A percentile compares a stretch with the other conserved stretches of the same genome.
phyloP scores from a whole-genome alignment of 2,888 invertebrate species.

The Alcis repandata region DNA sequence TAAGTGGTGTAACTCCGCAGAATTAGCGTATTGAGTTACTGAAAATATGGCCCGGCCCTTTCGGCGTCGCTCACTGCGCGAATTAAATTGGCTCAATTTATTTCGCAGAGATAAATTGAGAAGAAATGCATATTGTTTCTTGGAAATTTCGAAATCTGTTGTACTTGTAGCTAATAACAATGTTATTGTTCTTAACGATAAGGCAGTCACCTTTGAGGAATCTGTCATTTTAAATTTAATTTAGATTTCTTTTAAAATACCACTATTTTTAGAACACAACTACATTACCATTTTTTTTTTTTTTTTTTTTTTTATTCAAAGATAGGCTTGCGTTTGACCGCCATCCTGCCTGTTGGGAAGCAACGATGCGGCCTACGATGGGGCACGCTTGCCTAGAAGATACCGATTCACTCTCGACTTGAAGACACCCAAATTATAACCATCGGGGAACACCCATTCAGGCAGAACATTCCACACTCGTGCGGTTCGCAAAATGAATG shows the following conservation, averaged over 20 bases:
- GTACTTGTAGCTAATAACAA: background rate
- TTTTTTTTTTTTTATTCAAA: too few species aligned
- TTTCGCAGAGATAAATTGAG: conserved; percentile 24
- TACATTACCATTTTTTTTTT: too few species aligned
- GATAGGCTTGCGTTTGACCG: too few species aligned
- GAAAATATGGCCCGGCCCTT: conserved; percentile 50
- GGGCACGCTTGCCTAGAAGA: too few species aligned
- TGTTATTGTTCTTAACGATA: conserved; percentile 1
- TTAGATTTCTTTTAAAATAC: background rate
- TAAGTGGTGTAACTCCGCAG: conserved; percentile 51
- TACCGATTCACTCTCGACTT: too few species aligned
- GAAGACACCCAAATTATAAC: too few species aligned
- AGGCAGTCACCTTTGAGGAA: background rate
- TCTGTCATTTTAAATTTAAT: background rate
- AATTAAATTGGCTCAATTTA: conserved; percentile 44
- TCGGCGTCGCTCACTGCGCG: conserved; percentile 38
- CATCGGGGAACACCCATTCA: too few species aligned
- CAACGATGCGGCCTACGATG: too few species aligned
- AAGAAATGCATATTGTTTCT: conserved; percentile 23
- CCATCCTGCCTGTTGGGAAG: too few species aligned
- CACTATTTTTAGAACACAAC: too few species aligned
- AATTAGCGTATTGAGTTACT: conserved; percentile 54
- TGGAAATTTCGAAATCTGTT: conserved; percentile 10
- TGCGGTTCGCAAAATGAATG: too few species aligned
- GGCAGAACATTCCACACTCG: too few species aligned